Base-by-base conservation (phyloP, 2,888 invertebrate genomes). In the Heliconius ethilla region DNA sequence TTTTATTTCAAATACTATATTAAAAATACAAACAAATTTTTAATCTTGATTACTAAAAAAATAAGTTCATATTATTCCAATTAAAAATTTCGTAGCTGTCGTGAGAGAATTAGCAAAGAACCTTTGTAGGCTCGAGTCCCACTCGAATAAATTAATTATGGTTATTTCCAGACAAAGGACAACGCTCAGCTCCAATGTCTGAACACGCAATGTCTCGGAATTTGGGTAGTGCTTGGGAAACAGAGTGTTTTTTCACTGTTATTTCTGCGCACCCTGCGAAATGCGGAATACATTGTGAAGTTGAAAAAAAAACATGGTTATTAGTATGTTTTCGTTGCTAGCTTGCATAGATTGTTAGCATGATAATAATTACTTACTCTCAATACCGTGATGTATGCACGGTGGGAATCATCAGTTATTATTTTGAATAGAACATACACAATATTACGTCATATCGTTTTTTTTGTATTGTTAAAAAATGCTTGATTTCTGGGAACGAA, bases 311-410 rank as follows among this genome's bases (percentile, higher is more conserved):
- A 55, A n/a, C 63, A 76, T 67, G 63, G 62, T 78, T 72, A 76
- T 78, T 59, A 79, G 67, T 45, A 73, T 73, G 51, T 76, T 74
- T 79, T 75, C 70, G 75, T 75, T 77, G 62, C 73, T 77, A 69
- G 65, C 62, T 70, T 75, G 62, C 73, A 65, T 72, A 67, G 67
- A 76, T 79, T 76, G 81, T 78, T 81, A 73, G 51, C 70, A 69
- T 66, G 70, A 70, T 75, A 70, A 76, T 80, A 80, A 76, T 40
- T 69, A 69, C 69, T 74, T 75, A 78, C 78, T 75, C 77, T 25
- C 72, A n/a, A 59, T 59, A 25, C 67, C 3, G n/a, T 22, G 72
- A 76, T 40, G 62, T 70, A 69, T 69, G 15, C 9, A 69, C n/a
- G 25, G 55, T 66, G 65, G 33, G 33, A 62, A 51, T 67, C 72